These are phyloP conservation scores for Euura saliciscinereae DNA, from an alignment of 1,140 invertebrate species.

Conservation along the genomic window DNA sequence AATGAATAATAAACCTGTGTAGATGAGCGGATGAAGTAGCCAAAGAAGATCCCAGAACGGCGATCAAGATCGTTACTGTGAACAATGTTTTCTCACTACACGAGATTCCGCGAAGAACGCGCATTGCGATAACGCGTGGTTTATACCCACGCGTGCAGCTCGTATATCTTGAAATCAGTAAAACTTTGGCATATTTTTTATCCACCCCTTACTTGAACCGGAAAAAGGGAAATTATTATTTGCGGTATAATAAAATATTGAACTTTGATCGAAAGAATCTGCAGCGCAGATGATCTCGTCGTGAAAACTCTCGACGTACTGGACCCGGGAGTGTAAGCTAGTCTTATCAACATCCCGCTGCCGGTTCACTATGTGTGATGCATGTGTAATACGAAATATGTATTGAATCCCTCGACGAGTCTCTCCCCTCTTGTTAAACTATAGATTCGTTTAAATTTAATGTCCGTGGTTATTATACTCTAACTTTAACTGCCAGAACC, in stretches of 20 bases:
- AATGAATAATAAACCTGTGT: neutral
- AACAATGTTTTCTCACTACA: neutral
- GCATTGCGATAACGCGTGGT: neutral
- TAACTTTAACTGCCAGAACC: neutral
- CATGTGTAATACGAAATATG: neutral
- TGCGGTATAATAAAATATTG: too few relatives aligned
- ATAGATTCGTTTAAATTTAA: constrained; percentile 7
- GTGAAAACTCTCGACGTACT: neutral
- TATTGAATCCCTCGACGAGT: neutral
- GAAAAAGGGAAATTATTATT: too few relatives aligned
- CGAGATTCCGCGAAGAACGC: neutral
- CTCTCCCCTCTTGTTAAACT: neutral
- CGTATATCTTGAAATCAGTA: too few relatives aligned
- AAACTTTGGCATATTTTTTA: too few relatives aligned
- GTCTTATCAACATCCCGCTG: neutral
- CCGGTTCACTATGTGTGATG: neutral
- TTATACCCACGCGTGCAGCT: too few relatives aligned
- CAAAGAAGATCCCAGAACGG: neutral
- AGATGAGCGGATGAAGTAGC: neutral
- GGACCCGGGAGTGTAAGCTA: neutral
- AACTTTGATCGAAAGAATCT: too few relatives aligned
- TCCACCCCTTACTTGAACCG: too few relatives aligned
- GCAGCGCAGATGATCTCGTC: neutral
- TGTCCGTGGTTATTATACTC: neutral
- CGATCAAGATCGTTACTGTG: neutral